Evolutionary conservation across 1,140 invertebrate genomes (phyloP), one percentile per base, ranked within the genome.

Genomic region (Prorops nasuta): DNA sequence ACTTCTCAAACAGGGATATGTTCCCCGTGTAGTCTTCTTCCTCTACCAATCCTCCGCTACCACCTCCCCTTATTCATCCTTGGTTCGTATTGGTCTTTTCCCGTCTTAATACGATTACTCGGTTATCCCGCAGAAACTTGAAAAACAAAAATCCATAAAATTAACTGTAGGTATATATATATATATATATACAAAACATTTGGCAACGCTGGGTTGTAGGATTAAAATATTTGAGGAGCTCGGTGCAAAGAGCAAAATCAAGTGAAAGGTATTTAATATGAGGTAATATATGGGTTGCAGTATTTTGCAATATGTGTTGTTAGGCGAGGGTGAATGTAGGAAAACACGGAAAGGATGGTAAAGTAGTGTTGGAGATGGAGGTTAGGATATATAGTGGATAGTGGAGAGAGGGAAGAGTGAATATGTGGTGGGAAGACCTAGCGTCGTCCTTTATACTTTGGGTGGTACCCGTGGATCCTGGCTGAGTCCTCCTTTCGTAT

Each of bases 391-490:
- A 53, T 14, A 18, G 22, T 37, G 42, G 24, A n/a, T 36, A 28
- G 49, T 24, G 21, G 57, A 51, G 44, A 7, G 42, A 37, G 45
- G 51, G 40, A 48, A 56, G 60, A 51, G 56, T 56, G 53, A 62
- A 67, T 65, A 66, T 57, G 56, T 53, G 60, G 53, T 46, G 49
- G 54, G 52, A 51, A 56, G 60, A 66, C 54, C 61, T 53, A 59
- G 59, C 66, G 58, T 65, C 68, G 66, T 72, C 69, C 62, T 72
- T 69, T 69, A 71, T 72, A 72, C 69, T 64, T 69, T 68, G 64
- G 61, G 64, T 69, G 66, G 67, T 70, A 68, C 65, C 71, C 57
- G 63, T 71, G 62, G 66, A 73, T 73, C 63, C 68, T 66, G 60
- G 64, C 66, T 64, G 57, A 66, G 67, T 71, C 60, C 61, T 70